Percentiles rank a stretch among this genome's conserved stretches.
Conservation (phyloP, 1,140 invertebrate species). For the Argopecten irradians region DNA sequence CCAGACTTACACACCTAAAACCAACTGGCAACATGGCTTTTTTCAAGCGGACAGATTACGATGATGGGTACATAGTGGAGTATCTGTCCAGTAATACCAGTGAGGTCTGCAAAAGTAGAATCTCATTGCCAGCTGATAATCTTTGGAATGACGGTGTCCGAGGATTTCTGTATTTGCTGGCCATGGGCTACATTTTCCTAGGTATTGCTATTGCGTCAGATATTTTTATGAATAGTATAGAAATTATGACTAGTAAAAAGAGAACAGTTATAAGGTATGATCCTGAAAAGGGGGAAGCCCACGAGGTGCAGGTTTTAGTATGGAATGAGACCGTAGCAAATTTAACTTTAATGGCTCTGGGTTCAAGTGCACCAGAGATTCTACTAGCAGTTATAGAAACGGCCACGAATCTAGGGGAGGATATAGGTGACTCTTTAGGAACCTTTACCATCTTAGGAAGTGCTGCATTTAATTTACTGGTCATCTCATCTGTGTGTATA, state of each 20-base stretch:
- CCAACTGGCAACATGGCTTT: constrained; percentile 34
- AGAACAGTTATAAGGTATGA: constrained; percentile 67
- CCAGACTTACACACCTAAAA: not conserved
- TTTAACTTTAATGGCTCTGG: constrained; percentile 79
- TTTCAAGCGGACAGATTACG: constrained; percentile 50
- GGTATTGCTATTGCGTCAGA: constrained; percentile 81
- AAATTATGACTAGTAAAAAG: constrained; percentile 75
- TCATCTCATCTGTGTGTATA: constrained; percentile 76
- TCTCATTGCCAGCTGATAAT: constrained; percentile 73
- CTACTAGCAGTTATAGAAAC: constrained; percentile 78
- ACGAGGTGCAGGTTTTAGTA: constrained; percentile 72
- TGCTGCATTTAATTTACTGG: constrained; percentile 79
- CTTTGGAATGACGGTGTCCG: constrained; percentile 67
- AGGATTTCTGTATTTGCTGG: constrained; percentile 67
- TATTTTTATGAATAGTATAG: constrained; percentile 82
- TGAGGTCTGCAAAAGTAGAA: constrained; percentile 66
- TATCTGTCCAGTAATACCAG: constrained; percentile 44
- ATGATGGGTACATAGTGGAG: constrained; percentile 65
- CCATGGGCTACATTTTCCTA: constrained; percentile 70
- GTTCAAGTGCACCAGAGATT: constrained; percentile 80
- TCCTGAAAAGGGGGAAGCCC: constrained; percentile 66
- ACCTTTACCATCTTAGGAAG: constrained; percentile 79
- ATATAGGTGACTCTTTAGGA: constrained; percentile 75
- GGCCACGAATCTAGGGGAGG: constrained; percentile 48
- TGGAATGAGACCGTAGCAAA: constrained; percentile 81